A percentile compares a stretch with the other conserved stretches of the same genome.
These are phyloP conservation scores for Diadophis punctatus DNA, from an alignment of 2,113 vertebrate genomes.

Conservation along the genomic window DNA sequence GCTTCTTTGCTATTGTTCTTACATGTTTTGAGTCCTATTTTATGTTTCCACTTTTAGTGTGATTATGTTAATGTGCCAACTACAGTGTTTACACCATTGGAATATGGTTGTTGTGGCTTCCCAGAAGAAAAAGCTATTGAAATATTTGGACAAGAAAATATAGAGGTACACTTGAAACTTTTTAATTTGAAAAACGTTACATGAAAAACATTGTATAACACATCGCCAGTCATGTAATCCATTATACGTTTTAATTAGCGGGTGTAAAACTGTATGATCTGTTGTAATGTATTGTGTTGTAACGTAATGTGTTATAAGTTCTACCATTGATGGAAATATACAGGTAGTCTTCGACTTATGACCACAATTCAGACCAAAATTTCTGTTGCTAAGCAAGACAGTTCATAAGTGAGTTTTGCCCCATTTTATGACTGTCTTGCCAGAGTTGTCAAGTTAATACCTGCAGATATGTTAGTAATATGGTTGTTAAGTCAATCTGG, in stretches of 20 bases:
- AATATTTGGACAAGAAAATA: conserved; percentile 75
- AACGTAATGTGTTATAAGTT: not conserved
- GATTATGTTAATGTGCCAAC: conserved; percentile 93
- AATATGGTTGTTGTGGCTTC: conserved; percentile 91
- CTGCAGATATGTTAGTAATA: too few relatives aligned
- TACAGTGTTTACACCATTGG: conserved; percentile 93
- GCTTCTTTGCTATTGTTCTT: not conserved
- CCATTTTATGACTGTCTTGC: too few relatives aligned
- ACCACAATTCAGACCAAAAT: too few relatives aligned
- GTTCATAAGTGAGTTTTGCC: too few relatives aligned
- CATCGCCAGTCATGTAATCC: not conserved
- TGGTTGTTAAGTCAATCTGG: too few relatives aligned
- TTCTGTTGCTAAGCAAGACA: too few relatives aligned
- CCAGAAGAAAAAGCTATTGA: conserved; percentile 84
- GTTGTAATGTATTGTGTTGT: not conserved
- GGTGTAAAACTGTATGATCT: not conserved
- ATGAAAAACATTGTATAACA: not conserved
- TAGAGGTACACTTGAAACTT: conserved; percentile 73
- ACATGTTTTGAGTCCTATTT: not conserved
- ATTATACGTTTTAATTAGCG: not conserved
- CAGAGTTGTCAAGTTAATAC: too few relatives aligned
- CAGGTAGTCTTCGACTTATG: too few relatives aligned
- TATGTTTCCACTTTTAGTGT: conserved; percentile 77
- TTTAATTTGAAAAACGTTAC: not conserved
- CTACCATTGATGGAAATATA: not conserved